phyloP scores from a whole-genome alignment of 2,113 vertebrate species.

The Typhlomys cinereus region DNA sequence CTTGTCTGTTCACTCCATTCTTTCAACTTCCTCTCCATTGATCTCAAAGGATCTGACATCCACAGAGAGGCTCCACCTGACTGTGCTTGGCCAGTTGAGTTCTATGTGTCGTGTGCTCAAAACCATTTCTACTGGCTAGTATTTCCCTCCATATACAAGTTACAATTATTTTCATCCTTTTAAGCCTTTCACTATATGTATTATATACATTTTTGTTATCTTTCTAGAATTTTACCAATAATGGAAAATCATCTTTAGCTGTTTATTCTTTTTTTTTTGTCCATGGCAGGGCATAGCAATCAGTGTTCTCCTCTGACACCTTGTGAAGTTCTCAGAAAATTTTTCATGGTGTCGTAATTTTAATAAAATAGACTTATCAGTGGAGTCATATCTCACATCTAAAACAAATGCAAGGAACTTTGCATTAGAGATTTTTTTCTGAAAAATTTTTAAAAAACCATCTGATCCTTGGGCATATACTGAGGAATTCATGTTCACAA shows the following conservation, averaged over 20 bases:
- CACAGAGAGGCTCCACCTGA: background rate
- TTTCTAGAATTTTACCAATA: background rate
- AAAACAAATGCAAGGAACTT: background rate
- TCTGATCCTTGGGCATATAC: no score
- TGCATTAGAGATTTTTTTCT: slow-evolving; percentile 18
- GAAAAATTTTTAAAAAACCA: background rate
- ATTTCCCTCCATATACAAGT: background rate
- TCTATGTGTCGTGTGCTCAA: background rate
- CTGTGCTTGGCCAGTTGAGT: background rate
- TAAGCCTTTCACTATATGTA: background rate
- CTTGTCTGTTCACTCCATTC: background rate
- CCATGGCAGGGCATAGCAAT: background rate
- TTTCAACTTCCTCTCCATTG: background rate
- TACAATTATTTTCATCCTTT: slow-evolving; percentile 16
- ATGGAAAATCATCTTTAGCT: background rate
- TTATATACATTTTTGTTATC: background rate
- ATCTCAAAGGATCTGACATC: background rate
- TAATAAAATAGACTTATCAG: background rate
- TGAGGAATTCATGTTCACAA: background rate
- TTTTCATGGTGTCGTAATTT: background rate
- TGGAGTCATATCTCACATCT: background rate
- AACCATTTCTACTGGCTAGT: background rate
- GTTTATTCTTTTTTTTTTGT: background rate
- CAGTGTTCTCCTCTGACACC: background rate
- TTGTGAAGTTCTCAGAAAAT: background rate